Evolutionary conservation across 2,113 vertebrate genomes (phyloP), one percentile per base, ranked within the genome.

Genomic region (Petroica traversi): DNA sequence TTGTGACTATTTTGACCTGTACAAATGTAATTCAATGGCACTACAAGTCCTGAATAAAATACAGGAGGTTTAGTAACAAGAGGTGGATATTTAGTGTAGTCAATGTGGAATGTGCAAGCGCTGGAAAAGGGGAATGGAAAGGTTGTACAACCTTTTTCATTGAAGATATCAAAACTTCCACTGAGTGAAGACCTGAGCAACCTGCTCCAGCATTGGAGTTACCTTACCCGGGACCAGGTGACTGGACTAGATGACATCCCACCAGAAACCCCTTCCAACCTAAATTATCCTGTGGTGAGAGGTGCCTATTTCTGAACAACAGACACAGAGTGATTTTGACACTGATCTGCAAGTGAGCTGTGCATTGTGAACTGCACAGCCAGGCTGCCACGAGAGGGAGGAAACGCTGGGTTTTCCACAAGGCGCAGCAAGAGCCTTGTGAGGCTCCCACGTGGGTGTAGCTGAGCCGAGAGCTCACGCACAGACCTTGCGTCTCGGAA

Each of bases 301-400:
- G n/a, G 15, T 34, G 14, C 11, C 22, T 57, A 4, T 74, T 93
- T 67, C 48, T 40, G 38, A 59, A 2, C 24, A 17, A 2, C 2
- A 9, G 8, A 15, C 54, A 6, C 7, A 36, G 31, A 64, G 52
- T 9, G 6, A 20, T 4, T 62, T 48, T 6, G 33, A 20, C 14
- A 16, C 22, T 24, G 15, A 0, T 31, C 3, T 33, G 31, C 10
- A 5, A 2, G 31, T 2, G 22, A 34, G 1, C 34, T 20, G 51
- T 28, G 29, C 25, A 1, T 0, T 31, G 28, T 9, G 51, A 19
- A 1, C 38, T 49, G 68, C 59, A 14, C 45, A 13, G 24, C 11
- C 73, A 51, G 62, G 40, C 91, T 75, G 95, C 93, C 88, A 13
- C 90, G 34, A 95, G 96, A 94, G 92, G 95, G 96, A 91, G 93